phyloP scores from a whole-genome alignment of 1,140 invertebrate genomes.

The Aphelenchoides besseyi region DNA sequence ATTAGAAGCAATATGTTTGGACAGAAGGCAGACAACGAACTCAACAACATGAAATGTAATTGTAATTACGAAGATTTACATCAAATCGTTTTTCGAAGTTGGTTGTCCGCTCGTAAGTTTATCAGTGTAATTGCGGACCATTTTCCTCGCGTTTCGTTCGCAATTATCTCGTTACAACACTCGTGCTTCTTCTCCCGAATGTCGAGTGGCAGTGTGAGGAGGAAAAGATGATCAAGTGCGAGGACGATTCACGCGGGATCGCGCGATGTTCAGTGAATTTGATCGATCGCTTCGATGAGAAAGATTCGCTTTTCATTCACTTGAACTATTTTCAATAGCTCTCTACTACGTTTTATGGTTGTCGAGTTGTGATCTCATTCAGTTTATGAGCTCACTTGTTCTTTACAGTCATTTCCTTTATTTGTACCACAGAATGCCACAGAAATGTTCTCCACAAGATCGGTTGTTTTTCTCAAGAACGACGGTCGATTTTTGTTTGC shows the following conservation, averaged over 20 bases:
- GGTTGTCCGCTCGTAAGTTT: too few species aligned
- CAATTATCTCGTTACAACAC: background rate
- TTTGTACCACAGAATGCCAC: constrained; percentile 2
- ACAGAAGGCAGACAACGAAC: too few species aligned
- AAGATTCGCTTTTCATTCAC: too few species aligned
- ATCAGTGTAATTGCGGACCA: too few species aligned
- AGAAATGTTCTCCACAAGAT: background rate
- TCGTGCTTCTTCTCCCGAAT: background rate
- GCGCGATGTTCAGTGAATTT: background rate
- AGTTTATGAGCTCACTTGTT: background rate
- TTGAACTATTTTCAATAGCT: background rate
- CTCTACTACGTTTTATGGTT: background rate
- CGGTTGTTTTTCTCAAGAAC: background rate
- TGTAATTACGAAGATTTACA: too few species aligned
- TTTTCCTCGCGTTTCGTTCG: background rate
- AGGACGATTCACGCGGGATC: background rate
- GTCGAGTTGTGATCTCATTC: background rate
- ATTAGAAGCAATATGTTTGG: too few species aligned
- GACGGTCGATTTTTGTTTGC: background rate
- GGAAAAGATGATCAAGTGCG: background rate
- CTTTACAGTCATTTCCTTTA: background rate
- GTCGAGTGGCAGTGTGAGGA: background rate
- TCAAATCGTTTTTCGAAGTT: too few species aligned
- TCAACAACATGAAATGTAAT: too few species aligned
- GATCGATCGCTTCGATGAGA: background rate